These are phyloP conservation scores for Araneus ventricosus DNA, from an alignment of 1,140 invertebrate genomes.

Conservation along the genomic window DNA sequence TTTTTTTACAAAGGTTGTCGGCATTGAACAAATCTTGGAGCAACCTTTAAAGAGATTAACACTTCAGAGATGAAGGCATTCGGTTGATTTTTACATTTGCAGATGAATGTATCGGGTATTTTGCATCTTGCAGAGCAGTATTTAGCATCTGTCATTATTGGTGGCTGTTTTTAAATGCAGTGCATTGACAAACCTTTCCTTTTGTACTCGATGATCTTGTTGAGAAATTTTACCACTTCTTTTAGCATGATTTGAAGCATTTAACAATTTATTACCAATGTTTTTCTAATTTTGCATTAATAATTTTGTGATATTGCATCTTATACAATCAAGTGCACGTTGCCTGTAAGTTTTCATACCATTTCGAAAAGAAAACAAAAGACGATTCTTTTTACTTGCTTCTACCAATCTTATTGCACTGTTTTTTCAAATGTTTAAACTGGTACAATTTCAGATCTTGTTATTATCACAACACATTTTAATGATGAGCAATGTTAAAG, in stretches of 20 bases:
- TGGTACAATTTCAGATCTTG: neutral
- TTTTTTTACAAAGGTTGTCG: neutral
- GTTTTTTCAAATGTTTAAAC: neutral
- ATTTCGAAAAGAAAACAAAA: neutral
- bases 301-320: constrained; percentile 3
- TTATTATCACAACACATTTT: neutral
- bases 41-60: neutral
- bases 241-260: neutral
- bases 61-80: neutral
- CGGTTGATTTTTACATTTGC: neutral
- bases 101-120: neutral
- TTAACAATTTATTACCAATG: neutral
- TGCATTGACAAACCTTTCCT: constrained; percentile 15
- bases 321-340: constrained; percentile 5
- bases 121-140: neutral
- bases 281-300: constrained; percentile 29
- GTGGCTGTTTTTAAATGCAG: neutral
- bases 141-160: neutral
- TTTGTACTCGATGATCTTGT: neutral
- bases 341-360: neutral
- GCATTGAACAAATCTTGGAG: constrained; percentile 16
- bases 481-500: neutral
- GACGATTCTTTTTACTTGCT: neutral
- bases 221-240: neutral
- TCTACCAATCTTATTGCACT: neutral